Percentiles rank a stretch among this genome's conserved stretches.
Conservation (phyloP, 2,113 vertebrate species). For the Sciurus niger region DNA sequence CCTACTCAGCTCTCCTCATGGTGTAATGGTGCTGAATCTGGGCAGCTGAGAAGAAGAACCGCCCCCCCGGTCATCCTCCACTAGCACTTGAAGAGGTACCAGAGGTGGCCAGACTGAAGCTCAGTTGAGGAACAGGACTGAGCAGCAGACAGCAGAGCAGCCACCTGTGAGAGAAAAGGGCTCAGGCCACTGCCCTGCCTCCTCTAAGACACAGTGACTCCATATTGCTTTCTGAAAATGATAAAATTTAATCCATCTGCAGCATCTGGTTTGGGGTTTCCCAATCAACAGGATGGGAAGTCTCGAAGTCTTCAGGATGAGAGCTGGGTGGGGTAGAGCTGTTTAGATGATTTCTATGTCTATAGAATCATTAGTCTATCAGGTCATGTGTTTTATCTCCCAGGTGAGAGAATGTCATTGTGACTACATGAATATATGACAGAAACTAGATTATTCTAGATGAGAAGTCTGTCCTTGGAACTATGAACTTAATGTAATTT, state of each 20-base stretch:
- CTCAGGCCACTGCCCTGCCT: conserved; percentile 66
- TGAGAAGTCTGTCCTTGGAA: background rate
- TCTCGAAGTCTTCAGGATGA: conserved; percentile 56
- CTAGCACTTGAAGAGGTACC: conserved; percentile 80
- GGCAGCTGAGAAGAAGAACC: conserved; percentile 78
- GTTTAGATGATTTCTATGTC: background rate
- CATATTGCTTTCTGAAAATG: conserved; percentile 60
- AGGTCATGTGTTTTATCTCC: background rate
- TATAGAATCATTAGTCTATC: background rate
- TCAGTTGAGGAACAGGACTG: too few species aligned
- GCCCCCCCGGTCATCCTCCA: conserved; percentile 73
- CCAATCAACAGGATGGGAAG: conserved; percentile 71
- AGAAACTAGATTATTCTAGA: background rate
- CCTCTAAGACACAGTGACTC: conserved; percentile 84
- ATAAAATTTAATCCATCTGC: conserved; percentile 82
- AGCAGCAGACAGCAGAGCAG: background rate
- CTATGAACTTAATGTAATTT: background rate
- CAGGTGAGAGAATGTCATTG: background rate
- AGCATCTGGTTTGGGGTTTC: conserved; percentile 64
- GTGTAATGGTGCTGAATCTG: conserved; percentile 77
- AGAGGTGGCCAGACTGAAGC: conserved; percentile 56
- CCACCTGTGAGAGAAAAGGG: conserved; percentile 81
- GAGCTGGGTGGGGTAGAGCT: too few species aligned
- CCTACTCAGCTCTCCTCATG: conserved; percentile 69
- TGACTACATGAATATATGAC: background rate